Evolutionary conservation across 2,797 vertebrate species (phyloP).

Genomic region (Smutsia temminckii): DNA sequence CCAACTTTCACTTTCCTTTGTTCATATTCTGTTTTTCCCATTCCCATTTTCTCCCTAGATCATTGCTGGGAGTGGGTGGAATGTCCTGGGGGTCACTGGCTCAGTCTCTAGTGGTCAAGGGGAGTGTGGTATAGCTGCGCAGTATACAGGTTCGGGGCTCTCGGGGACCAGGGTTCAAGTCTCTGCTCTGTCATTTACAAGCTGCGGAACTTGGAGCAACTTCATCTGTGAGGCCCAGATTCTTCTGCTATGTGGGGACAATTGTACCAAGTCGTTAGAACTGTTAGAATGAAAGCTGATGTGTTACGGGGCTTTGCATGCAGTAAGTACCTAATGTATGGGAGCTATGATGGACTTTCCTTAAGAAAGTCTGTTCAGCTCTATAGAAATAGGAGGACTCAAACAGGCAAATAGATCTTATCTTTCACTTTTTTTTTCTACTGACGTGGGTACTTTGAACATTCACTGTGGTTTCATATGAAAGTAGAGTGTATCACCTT

Average conservation of each 20-base stretch:
- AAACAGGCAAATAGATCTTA: neutral
- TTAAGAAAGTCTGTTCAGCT: neutral
- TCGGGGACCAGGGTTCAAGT: neutral
- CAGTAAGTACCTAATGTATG: neutral
- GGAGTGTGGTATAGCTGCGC: neutral
- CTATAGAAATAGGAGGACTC: neutral
- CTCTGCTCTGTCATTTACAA: neutral
- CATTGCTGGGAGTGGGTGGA: neutral
- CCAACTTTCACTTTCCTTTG: neutral
- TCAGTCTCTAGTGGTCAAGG: neutral
- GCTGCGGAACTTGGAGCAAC: neutral
- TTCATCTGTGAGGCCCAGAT: neutral
- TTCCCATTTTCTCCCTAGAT: neutral
- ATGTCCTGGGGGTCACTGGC: neutral
- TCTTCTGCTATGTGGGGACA: neutral
- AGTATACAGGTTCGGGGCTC: neutral
- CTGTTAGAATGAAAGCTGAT: neutral
- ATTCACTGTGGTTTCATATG: conserved; percentile 14
- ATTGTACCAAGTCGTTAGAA: neutral
- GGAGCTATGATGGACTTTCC: neutral
- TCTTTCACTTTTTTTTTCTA: neutral
- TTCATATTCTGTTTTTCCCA: neutral
- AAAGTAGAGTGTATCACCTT: neutral
- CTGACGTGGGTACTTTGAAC: neutral
- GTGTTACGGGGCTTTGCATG: neutral